A percentile compares a stretch with the other conserved stretches of the same genome.
Conservation (phyloP, 1,140 invertebrate species). For the Colletes latitarsis region DNA sequence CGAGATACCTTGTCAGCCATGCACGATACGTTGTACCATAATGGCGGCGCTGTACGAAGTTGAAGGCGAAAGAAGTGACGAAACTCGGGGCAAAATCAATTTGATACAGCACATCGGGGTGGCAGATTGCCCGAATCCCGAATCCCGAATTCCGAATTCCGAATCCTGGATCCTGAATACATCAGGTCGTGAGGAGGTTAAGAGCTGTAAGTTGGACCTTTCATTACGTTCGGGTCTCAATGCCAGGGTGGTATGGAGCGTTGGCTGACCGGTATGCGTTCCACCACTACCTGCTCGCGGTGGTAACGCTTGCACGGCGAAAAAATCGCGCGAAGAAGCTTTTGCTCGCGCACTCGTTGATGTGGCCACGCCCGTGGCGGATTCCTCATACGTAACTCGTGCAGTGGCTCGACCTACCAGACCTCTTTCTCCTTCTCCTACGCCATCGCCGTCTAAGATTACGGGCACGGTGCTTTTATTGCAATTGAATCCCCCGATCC, state of each 20-base stretch:
- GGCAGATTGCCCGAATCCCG: constrained; percentile 19
- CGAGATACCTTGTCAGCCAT: no score
- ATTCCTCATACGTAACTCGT: constrained; percentile 82
- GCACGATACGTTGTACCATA: no score
- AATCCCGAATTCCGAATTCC: constrained; percentile 30
- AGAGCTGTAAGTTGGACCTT: constrained; percentile 42
- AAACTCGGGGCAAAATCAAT: constrained; percentile 19
- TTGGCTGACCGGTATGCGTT: not conserved
- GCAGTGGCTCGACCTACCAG: constrained; percentile 80
- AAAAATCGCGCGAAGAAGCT: constrained; percentile 68
- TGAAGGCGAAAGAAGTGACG: not conserved
- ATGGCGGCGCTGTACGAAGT: no score
- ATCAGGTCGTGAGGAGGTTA: constrained; percentile 22
- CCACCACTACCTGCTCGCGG: constrained; percentile 5
- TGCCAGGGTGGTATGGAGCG: constrained; percentile 46
- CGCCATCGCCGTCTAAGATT: constrained; percentile 71
- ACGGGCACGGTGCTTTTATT: constrained; percentile 77
- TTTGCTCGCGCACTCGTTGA: constrained; percentile 72
- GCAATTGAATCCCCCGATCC: constrained; percentile 77
- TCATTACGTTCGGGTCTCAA: constrained; percentile 56
- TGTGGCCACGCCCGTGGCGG: constrained; percentile 80
- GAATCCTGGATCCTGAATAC: constrained; percentile 22
- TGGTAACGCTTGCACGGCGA: constrained; percentile 36
- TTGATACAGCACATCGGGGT: constrained; percentile 33
- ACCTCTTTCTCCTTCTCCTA: constrained; percentile 69